Base-by-base conservation (phyloP, 1,140 invertebrate genomes). In the Diuraphis noxia region DNA sequence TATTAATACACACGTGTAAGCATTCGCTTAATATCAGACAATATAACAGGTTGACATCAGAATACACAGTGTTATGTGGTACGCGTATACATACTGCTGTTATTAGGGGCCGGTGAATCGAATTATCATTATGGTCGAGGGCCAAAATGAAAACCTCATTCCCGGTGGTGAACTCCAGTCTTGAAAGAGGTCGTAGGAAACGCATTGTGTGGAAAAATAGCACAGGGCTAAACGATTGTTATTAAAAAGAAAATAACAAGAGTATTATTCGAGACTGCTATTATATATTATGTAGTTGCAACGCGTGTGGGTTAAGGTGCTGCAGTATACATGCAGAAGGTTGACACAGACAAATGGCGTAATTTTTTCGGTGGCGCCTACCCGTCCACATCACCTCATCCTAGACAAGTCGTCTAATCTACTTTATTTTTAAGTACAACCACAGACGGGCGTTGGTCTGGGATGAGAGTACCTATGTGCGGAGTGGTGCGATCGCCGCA, bases 271-370 rank as follows among this genome's bases (percentile, higher is more conserved):
- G 56, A 13, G 9, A n/a, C n/a, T n/a, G 30, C 10, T 56, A 10
- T 13, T 56, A 10, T 13, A 30, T 19, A 46, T 46, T 10, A 46
- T 17, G 43, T 49, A 49, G 5, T 17, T 4, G 30, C n/a, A 6
- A 17, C 10, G 30, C 4, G 30, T 30, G 56, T 63, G 30, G 30
- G 56, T n/a, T 10, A 13, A 17, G 30, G 17, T n/a, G 23, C 30
- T 30, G 38, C 9, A 23, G 52, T 8, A 25, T 38, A 38, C 17
- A 36, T 81, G 13, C 6, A 17, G 56, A 30, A 13, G 43, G 36
- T 34, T 77, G 88, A 89, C 88, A 63, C 30, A 77, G 88, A 89
- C 88, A 89, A 89, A 89, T 72, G 88, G 30, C 38, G 56, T 72
- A 89, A 89, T 10, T 89, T 77, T 88, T 89, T 72, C 56, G 38